A percentile compares a stretch with the other conserved stretches of the same genome.
Conservation (phyloP, 2,888 invertebrate species). For the Sesamia inferens region DNA sequence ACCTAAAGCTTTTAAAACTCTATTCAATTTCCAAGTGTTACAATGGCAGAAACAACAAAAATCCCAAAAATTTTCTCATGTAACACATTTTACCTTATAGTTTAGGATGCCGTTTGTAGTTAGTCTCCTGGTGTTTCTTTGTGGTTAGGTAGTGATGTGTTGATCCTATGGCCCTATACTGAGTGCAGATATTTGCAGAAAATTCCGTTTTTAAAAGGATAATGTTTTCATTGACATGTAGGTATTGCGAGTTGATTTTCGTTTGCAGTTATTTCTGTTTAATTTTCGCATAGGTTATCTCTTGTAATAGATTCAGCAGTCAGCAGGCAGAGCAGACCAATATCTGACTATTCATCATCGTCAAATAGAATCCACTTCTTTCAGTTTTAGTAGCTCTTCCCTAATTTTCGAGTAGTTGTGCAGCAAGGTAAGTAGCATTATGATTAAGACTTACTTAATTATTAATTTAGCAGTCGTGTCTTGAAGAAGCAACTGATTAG, state of each 20-base stretch:
- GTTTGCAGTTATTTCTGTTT: not conserved
- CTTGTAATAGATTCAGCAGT: constrained; percentile 29
- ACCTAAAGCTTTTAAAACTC: constrained; percentile 6
- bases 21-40: constrained; percentile 19
- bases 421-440: constrained; percentile 55
- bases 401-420: constrained; percentile 31
- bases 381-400: constrained; percentile 21
- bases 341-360: constrained; percentile 6
- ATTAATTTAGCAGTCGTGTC: constrained; percentile 41
- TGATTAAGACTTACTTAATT: constrained; percentile 31
- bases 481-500: constrained; percentile 44
- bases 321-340: not conserved
- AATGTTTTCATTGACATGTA: constrained; percentile 22
- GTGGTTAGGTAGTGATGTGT: constrained; percentile 32
- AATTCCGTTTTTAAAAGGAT: constrained; percentile 13
- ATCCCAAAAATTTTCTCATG: constrained; percentile 10
- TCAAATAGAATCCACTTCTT: constrained; percentile 2
- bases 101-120: constrained; percentile 14
- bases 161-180: constrained; percentile 2
- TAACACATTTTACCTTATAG: constrained; percentile 17
- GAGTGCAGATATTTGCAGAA: constrained; percentile 29
- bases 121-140: constrained; percentile 11
- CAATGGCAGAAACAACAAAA: constrained; percentile 25
- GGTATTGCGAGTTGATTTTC: constrained; percentile 9
- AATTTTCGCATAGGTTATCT: constrained; percentile 25